These are phyloP conservation scores for Hydrophis major DNA, from an alignment of 2,797 vertebrate species.

Conservation along the genomic window DNA sequence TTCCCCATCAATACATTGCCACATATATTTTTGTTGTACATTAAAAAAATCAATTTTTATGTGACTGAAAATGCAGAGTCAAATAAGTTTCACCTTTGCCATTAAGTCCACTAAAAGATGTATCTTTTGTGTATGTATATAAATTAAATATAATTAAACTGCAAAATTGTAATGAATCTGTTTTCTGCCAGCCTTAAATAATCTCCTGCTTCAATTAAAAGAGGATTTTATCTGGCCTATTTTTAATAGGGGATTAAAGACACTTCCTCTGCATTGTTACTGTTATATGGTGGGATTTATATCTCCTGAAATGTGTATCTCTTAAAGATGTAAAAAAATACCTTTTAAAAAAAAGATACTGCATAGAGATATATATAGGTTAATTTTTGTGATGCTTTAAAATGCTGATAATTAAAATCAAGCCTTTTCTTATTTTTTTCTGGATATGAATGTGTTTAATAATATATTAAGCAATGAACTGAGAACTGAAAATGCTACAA, in stretches of 20 bases:
- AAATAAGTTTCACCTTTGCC: neutral
- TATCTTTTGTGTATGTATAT: neutral
- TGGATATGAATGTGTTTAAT: conserved; percentile 17
- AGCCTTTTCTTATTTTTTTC: neutral
- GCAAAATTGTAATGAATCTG: conserved; percentile 41
- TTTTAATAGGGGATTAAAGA: conserved; percentile 75
- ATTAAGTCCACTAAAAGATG: neutral
- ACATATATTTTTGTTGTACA: neutral
- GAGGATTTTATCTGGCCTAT: conserved; percentile 76
- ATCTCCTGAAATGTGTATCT: conserved; percentile 60
- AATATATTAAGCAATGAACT: neutral
- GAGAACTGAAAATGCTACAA: neutral
- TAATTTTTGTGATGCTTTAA: neutral
- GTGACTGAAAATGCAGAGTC: neutral
- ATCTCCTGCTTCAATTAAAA: conserved; percentile 69
- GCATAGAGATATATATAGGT: neutral
- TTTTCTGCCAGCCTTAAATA: conserved; percentile 53
- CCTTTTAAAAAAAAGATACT: neutral
- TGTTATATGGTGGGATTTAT: conserved; percentile 53
- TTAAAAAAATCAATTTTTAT: neutral
- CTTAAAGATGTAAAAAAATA: conserved; percentile 42
- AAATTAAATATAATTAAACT: conserved; percentile 21
- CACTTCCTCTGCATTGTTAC: conserved; percentile 51
- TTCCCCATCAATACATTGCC: neutral
- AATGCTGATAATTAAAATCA: neutral